Conservation (phyloP, 2,888 invertebrate genomes). For the Rhagium mordax region DNA sequence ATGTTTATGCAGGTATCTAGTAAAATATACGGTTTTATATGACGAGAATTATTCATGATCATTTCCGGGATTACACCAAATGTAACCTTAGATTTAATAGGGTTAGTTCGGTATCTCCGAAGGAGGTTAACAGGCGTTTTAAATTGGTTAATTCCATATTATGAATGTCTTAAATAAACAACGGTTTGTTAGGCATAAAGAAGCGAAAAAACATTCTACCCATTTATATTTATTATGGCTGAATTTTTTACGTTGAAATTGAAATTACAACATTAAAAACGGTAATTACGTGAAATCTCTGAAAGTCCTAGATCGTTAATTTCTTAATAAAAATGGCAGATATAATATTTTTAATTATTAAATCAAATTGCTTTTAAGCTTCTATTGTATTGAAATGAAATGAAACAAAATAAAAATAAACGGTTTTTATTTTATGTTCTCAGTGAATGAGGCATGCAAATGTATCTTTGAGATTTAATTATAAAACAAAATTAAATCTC, state of each 20-base stretch:
- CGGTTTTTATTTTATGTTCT: neutral
- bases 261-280: no score
- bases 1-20: constrained; percentile 1
- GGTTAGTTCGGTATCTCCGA: no score
- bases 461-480: constrained; percentile 22
- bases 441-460: constrained; percentile 9
- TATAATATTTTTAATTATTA: constrained; percentile 13
- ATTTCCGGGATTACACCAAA: neutral
- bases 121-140: no score
- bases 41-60: neutral
- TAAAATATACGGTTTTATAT: neutral
- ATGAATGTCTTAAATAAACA: no score
- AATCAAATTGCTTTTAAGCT: constrained; percentile 14
- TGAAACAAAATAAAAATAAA: constrained; percentile 11
- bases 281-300: neutral
- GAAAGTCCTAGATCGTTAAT: neutral
- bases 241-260: no score
- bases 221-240: no score
- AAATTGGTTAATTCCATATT: no score
- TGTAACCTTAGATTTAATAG: no score
- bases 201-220: no score
- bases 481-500: constrained; percentile 26
- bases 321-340: neutral
- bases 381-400: constrained; percentile 7
- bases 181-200: no score